Base-by-base conservation (phyloP, 2,888 invertebrate genomes). In the Dascillus cervinus region DNA sequence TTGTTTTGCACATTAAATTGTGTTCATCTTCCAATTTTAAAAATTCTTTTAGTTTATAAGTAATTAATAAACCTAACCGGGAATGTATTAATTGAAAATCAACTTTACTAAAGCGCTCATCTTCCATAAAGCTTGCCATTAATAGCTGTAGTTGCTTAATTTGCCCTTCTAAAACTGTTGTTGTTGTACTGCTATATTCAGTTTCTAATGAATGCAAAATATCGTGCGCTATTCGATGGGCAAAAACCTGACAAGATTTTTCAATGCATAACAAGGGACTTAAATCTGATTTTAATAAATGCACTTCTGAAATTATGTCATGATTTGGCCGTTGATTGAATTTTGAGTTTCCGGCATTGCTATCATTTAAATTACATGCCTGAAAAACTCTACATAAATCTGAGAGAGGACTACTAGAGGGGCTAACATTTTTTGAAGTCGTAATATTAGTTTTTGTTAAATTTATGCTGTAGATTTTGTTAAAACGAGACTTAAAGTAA, bases 131-230 rank as follows among this genome's bases (percentile, higher is more conserved):
- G 20, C 79, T 78, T 29, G 66, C 70, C 23, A 82, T 76, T 3
- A 82, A 70, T 41, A 76, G 72, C 54, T 80, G 79, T 21, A 83
- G 62, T 55, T 79, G 78, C 57, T 77, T 78, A 1, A 79, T 70
- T 65, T 82, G 80, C 1, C 71, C 70, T 50, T 77, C 73, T n/a
- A 82, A 57, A 0, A 71, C 69, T 37, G 75, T 69, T 0, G 69
- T 71, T 0, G 69, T 71, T 13, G 40, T 37, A 22, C 34, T 36
- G 14, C 41, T 47, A 29, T 41, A 51, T 11, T 53, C 49, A 0
- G 75, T 73, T 24, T 48, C 50, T 29, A 43, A 33, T 20, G 50
- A 47, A 46, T 75, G 71, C 3, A 70, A 62, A 23, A 82, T 61
- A 0, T 77, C 75, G 34, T 77, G 75, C 0, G 77, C 72, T 53